Evolutionary conservation across 2,888 invertebrate species (phyloP), one percentile per base, ranked within the genome.

Genomic region (Chymomyza fuscimana): DNA sequence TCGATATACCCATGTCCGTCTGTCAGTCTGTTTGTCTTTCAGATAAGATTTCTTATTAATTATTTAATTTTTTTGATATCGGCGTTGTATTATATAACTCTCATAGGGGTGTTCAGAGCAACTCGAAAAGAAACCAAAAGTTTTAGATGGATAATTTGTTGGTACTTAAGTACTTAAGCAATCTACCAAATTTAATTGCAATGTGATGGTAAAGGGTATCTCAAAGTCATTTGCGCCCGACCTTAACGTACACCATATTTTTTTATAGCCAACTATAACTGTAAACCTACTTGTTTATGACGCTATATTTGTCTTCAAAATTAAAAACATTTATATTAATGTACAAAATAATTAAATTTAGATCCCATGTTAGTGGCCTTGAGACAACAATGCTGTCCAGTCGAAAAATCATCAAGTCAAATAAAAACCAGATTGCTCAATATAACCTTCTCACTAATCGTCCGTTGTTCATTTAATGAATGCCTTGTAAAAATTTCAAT

Each of bases 261-360:
- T 67, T 65, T 56, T 63, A 69, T 70, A 70, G 76, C 69, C 69
- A 50, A 60, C 69, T 71, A n/a, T 22, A 65, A 68, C 63, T 65
- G 64, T 58, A 46, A 81, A 70, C 58, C 73, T 32, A 32, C 32
- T 4, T 9, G 32, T 32, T 32, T 32, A 32, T 9, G 32, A 32
- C 32, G 3, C 32, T 32, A 70, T 72, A 76, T 69, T 83, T 81
- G 87, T 76, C 82, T 88, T 86, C 71, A 69, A 86, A 82, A 84
- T 78, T 78, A 73, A 63, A 76, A 78, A 83, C 74, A 79, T 79
- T 86, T 86, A 75, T 73, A 86, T 86, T 83, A 76, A 66, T 46
- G 12, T 46, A 46, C 5, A 86, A 73, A 65, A 79, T 72, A 84
- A 84, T 83, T 88, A 86, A 77, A 73, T 86, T 86, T 70, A 86